Percentiles rank a stretch among this genome's conserved stretches.
These are phyloP conservation scores for Carapus acus DNA, from an alignment of 2,797 vertebrate genomes.

Conservation along the genomic window DNA sequence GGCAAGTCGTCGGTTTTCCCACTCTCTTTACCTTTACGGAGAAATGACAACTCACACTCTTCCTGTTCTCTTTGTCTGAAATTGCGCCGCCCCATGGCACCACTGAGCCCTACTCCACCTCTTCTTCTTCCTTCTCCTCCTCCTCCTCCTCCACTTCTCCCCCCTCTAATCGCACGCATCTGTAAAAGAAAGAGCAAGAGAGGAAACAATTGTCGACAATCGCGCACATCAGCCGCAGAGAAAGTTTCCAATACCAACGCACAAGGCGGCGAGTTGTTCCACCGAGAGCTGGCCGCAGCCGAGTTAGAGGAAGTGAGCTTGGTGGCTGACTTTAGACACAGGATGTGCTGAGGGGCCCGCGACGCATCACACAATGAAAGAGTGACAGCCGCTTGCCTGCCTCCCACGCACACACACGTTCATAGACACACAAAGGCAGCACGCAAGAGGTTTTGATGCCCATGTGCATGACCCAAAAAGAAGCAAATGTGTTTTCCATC, in stretches of 20 bases:
- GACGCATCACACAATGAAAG: conserved; percentile 55
- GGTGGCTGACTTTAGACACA: conserved; percentile 69
- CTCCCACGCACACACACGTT: conserved; percentile 45
- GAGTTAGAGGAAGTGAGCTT: conserved; percentile 63
- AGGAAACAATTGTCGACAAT: conserved; percentile 59
- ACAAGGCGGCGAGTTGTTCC: conserved; percentile 69
- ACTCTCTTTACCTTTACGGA: conserved; percentile 47
- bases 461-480: conserved; percentile 24
- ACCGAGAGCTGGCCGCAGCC: conserved; percentile 64
- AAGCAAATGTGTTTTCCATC: too few species aligned
- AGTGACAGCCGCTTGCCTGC: conserved; percentile 61
- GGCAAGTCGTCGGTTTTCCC: conserved; percentile 55
- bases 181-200: conserved; percentile 38
- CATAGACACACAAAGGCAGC: conserved; percentile 23
- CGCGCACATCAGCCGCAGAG: conserved; percentile 63
- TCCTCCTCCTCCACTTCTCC: too few species aligned
- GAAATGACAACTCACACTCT: conserved; percentile 58
- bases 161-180: conserved; percentile 11
- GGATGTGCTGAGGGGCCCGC: conserved; percentile 71
- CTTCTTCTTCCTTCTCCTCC: too few species aligned
- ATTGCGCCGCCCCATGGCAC: conserved; percentile 57
- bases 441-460: conserved; percentile 35
- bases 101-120: conserved; percentile 63
- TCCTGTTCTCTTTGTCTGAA: conserved; percentile 73
- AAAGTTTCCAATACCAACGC: conserved; percentile 75